phyloP scores from a whole-genome alignment of 2,797 vertebrate species.

The Bovichtus diacanthus region DNA sequence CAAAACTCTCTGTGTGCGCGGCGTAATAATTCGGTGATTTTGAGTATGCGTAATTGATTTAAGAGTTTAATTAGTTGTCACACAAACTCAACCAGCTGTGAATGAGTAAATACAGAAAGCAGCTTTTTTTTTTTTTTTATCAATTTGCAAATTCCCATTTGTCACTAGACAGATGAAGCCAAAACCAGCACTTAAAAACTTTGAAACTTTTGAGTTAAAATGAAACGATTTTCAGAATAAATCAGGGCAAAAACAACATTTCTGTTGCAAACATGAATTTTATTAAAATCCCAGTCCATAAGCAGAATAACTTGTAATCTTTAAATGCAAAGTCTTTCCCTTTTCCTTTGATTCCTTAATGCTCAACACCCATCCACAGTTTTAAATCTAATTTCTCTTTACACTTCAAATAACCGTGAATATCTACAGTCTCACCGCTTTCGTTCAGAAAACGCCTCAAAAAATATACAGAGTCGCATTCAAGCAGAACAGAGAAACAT shows the following conservation, averaged over 20 bases:
- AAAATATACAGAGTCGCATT: conserved; percentile 19
- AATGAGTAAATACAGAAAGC: too few relatives aligned
- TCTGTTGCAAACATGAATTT: conserved; percentile 59
- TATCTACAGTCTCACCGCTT: conserved; percentile 2
- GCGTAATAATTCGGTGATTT: too few relatives aligned
- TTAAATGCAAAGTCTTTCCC: background rate
- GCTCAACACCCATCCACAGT: background rate
- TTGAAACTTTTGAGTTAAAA: background rate
- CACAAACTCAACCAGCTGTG: too few relatives aligned
- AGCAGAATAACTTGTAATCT: background rate
- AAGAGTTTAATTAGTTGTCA: too few relatives aligned
- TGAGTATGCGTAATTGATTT: too few relatives aligned
- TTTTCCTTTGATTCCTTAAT: background rate
- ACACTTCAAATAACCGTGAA: background rate
- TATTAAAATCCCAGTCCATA: conserved; percentile 29
- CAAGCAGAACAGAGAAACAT: conserved; percentile 11
- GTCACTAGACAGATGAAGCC: too few relatives aligned
- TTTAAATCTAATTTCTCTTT: background rate
- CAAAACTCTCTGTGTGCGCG: too few relatives aligned
- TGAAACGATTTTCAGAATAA: background rate
- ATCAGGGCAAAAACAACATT: background rate
- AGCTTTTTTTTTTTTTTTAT: too few relatives aligned
- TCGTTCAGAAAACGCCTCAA: background rate
- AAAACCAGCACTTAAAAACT: too few relatives aligned
- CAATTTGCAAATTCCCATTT: too few relatives aligned